A percentile compares a stretch with the other conserved stretches of the same genome.
These are phyloP conservation scores for Liodrosophila aerea DNA, from an alignment of 2,888 invertebrate species.

Conservation along the genomic window DNA sequence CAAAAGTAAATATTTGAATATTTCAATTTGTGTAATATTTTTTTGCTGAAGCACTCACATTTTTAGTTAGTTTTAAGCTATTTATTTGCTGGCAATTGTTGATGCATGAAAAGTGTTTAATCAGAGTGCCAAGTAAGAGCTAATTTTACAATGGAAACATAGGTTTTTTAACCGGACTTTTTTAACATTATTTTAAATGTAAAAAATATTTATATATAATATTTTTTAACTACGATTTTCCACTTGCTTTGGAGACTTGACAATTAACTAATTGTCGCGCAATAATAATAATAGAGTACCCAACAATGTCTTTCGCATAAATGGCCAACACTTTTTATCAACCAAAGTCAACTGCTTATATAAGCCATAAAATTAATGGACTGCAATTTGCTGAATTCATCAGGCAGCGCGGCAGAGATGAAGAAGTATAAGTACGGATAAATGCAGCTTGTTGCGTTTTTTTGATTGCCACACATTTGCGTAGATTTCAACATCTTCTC, in stretches of 20 bases:
- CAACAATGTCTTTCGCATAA: constrained; percentile 2
- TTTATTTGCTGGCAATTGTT: constrained; percentile 18
- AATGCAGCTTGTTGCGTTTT: constrained; percentile 32
- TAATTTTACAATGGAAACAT: background rate
- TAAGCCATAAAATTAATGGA: constrained; percentile 27
- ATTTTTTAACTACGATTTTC: too few relatives aligned
- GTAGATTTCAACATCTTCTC: constrained; percentile 34
- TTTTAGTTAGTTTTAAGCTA: background rate
- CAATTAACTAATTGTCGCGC: background rate
- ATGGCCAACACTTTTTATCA: constrained; percentile 9
- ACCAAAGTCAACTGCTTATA: constrained; percentile 18
- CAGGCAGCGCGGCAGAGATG: constrained; percentile 12
- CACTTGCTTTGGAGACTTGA: too few relatives aligned
- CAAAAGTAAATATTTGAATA: constrained; percentile 52
- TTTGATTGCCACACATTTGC: constrained; percentile 45
- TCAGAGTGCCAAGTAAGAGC: constrained; percentile 1
- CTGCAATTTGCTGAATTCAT: constrained; percentile 39
- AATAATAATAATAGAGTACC: constrained; percentile 10
- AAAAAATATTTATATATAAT: too few relatives aligned
- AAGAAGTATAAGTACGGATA: background rate
- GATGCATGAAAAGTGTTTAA: constrained; percentile 23
- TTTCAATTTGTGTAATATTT: constrained; percentile 22
- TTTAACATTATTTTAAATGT: too few relatives aligned
- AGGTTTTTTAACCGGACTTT: too few relatives aligned
- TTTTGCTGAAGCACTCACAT: constrained; percentile 13